Evolutionary conservation across 2,888 invertebrate genomes (phyloP).

Genomic region (Drosophila vallismaia): DNA sequence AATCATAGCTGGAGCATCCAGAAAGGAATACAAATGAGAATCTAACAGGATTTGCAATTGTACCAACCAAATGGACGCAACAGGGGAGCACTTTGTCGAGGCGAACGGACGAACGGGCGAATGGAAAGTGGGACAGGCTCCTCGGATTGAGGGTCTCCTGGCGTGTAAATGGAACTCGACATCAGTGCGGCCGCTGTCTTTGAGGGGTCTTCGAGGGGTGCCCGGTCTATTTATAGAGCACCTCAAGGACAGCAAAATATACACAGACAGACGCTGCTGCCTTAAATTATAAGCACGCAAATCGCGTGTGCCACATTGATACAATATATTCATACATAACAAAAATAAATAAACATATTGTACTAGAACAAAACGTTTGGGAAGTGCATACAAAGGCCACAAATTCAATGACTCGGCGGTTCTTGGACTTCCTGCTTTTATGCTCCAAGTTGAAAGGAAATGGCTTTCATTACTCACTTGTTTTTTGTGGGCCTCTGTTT

Average conservation of each 20-base stretch:
- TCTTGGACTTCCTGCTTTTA: constrained; percentile 45
- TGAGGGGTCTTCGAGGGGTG: constrained; percentile 18
- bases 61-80: constrained; percentile 13
- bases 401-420: constrained; percentile 50
- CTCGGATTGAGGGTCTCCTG: constrained; percentile 23
- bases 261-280: constrained; percentile 52
- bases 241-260: constrained; percentile 57
- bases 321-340: constrained; percentile 10
- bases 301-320: constrained; percentile 50
- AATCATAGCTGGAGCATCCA: constrained; percentile 28
- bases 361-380: constrained; percentile 25
- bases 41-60: constrained; percentile 25
- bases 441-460: constrained; percentile 46
- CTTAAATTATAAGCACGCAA: constrained; percentile 61
- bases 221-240: constrained; percentile 53
- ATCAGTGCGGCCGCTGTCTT: constrained; percentile 45
- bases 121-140: constrained; percentile 27
- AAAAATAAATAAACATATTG: constrained; percentile 20
- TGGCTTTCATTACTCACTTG: constrained; percentile 39
- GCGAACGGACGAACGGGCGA: background rate
- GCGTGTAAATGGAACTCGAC: constrained; percentile 64
- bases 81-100: constrained; percentile 8
- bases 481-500: constrained; percentile 32
- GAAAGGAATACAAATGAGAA: constrained; percentile 31
- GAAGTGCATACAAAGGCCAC: constrained; percentile 40